Evolutionary conservation across 2,888 invertebrate genomes (phyloP).

Genomic region (Hybos culiciformis): DNA sequence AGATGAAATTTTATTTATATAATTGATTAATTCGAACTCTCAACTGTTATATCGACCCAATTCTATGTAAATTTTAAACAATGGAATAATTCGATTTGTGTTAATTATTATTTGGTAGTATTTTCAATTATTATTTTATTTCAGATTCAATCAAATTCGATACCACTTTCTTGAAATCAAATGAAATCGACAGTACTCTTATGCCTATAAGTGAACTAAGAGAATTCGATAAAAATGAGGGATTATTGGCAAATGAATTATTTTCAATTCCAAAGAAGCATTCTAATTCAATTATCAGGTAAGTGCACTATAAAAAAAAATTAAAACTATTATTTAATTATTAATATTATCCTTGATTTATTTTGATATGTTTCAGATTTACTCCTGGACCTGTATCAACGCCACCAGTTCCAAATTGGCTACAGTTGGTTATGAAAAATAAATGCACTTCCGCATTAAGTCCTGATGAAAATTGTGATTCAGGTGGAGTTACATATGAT

Average conservation of each 20-base stretch:
- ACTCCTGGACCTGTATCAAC: conserved; percentile 29
- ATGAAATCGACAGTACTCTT: neutral
- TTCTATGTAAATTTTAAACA: too few relatives aligned
- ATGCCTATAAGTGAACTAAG: conserved; percentile 7
- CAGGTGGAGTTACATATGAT: neutral
- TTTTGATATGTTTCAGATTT: conserved; percentile 20
- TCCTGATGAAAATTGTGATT: conserved; percentile 1
- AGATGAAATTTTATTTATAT: too few relatives aligned
- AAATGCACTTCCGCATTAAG: conserved; percentile 23
- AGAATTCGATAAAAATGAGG: neutral
- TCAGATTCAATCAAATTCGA: conserved; percentile 36
- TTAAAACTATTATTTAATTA: neutral
- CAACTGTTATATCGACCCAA: too few relatives aligned
- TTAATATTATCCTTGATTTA: conserved; percentile 1
- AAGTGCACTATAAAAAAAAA: conserved; percentile 3
- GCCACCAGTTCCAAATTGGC: conserved; percentile 31
- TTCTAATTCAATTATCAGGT: conserved; percentile 32
- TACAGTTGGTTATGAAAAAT: conserved; percentile 34
- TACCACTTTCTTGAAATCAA: conserved; percentile 27
- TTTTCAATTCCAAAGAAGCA: conserved; percentile 29
- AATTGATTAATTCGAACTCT: too few relatives aligned
- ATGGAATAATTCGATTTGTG: too few relatives aligned
- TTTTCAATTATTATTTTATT: too few relatives aligned
- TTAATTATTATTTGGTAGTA: too few relatives aligned
- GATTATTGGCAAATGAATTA: conserved; percentile 18